A percentile compares a stretch with the other conserved stretches of the same genome.
Evolutionary conservation across 1,140 invertebrate species (phyloP).

Genomic region (Drosophila tsacasi): DNA sequence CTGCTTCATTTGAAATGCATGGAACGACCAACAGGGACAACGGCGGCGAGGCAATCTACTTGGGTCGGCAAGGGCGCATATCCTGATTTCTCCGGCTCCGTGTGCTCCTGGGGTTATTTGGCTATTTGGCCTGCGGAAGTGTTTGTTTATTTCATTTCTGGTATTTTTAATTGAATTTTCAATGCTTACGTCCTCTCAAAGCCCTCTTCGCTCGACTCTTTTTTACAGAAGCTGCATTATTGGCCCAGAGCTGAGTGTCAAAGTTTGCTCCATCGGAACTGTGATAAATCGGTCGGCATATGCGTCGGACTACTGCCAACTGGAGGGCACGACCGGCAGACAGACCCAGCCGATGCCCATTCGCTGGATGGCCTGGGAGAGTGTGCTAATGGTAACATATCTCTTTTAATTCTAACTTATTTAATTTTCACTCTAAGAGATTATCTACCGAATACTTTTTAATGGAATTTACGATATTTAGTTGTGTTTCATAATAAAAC

Average conservation of each 20-base stretch:
- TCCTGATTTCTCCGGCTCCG: conserved; percentile 47
- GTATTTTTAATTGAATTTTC: conserved; percentile 82
- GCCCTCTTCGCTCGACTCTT: conserved; percentile 17
- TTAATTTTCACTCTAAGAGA: not conserved
- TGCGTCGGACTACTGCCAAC: conserved; percentile 89
- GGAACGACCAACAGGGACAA: conserved; percentile 39
- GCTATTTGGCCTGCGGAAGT: conserved; percentile 70
- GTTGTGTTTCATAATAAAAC: not conserved
- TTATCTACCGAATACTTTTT: not conserved
- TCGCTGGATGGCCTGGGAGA: conserved; percentile 94
- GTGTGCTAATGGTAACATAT: conserved; percentile 90
- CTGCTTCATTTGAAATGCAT: conserved; percentile 72
- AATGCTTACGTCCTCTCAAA: conserved; percentile 53
- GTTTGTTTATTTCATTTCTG: conserved; percentile 79
- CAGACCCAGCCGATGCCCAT: conserved; percentile 88
- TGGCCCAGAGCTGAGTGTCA: conserved; percentile 91
- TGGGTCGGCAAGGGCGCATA: conserved; percentile 57
- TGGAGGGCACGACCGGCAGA: conserved; percentile 87
- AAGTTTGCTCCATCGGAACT: conserved; percentile 93
- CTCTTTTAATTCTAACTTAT: conserved; percentile 13
- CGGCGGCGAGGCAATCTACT: conserved; percentile 64
- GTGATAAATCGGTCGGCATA: conserved; percentile 88
- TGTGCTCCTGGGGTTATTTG: conserved; percentile 33
- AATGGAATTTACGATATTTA: not conserved
- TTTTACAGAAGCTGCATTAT: conserved; percentile 93